Evolutionary conservation across 2,797 vertebrate species (phyloP).

Genomic region (Somateria mollissima): DNA sequence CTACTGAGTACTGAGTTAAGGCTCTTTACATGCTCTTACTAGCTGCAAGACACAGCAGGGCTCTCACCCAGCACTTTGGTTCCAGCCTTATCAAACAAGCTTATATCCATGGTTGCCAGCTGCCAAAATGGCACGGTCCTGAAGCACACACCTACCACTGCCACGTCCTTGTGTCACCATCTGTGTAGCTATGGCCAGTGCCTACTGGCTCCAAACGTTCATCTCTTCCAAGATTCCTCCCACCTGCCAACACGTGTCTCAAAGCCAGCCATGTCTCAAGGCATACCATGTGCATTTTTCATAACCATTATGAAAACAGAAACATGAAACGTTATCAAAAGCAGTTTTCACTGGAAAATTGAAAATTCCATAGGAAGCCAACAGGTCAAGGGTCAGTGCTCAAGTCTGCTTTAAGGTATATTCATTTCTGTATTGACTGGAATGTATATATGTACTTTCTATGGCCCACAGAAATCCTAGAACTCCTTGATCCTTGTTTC

Average conservation of each 20-base stretch:
- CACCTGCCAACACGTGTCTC: neutral
- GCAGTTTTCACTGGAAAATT: neutral
- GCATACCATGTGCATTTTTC: neutral
- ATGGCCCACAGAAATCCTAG: neutral
- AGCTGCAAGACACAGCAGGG: neutral
- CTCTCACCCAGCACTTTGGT: neutral
- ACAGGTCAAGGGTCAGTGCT: neutral
- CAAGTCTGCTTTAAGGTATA: neutral
- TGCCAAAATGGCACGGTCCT: neutral
- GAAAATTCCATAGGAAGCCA: neutral
- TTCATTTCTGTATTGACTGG: neutral
- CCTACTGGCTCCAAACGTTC: neutral
- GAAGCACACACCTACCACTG: neutral
- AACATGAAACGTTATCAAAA: neutral
- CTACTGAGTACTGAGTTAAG: neutral
- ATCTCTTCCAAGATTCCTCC: neutral
- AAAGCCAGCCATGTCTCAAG: neutral
- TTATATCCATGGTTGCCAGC: neutral
- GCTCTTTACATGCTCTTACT: neutral
- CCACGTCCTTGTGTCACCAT: neutral
- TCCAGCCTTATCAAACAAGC: neutral
- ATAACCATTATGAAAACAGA: neutral
- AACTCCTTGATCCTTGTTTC: neutral
- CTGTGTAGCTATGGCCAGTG: neutral
- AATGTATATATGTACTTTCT: neutral